These are phyloP conservation scores for Acomys russatus DNA, from an alignment of 2,797 vertebrate species.

Conservation along the genomic window DNA sequence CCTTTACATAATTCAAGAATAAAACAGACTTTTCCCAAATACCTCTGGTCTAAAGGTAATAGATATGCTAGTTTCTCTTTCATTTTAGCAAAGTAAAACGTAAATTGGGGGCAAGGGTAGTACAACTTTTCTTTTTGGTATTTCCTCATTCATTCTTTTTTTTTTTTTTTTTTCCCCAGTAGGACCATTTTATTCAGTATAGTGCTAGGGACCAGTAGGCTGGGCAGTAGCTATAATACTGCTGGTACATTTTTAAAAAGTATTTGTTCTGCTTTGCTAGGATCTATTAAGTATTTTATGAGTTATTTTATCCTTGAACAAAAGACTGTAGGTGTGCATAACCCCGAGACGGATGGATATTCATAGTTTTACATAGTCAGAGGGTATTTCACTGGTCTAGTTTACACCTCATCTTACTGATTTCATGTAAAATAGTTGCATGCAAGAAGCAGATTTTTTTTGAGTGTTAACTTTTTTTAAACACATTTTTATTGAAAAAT, in stretches of 20 bases:
- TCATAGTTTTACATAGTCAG: background rate
- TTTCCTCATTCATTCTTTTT: background rate
- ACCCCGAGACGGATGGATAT: background rate
- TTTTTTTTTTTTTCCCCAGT: background rate
- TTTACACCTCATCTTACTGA: background rate
- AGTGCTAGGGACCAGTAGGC: background rate
- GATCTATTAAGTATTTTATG: background rate
- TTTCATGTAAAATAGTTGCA: background rate
- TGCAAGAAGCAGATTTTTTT: background rate
- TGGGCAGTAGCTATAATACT: background rate
- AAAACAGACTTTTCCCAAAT: background rate
- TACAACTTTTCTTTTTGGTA: background rate
- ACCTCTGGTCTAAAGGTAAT: background rate
- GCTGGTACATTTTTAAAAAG: background rate
- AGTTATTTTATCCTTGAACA: slow-evolving; percentile 52
- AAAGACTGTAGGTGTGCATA: background rate
- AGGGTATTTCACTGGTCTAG: background rate
- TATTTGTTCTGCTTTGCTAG: slow-evolving; percentile 4
- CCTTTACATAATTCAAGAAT: slow-evolving; percentile 13
- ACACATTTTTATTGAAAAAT: no score
- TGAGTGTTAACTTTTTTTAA: no score
- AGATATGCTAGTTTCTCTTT: background rate
- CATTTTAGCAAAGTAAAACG: slow-evolving; percentile 37
- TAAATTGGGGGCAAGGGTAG: background rate
- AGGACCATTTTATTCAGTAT: no score